These are phyloP conservation scores for Pseudobourletiella spinata DNA, from an alignment of 1,140 invertebrate species.

Conservation along the genomic window DNA sequence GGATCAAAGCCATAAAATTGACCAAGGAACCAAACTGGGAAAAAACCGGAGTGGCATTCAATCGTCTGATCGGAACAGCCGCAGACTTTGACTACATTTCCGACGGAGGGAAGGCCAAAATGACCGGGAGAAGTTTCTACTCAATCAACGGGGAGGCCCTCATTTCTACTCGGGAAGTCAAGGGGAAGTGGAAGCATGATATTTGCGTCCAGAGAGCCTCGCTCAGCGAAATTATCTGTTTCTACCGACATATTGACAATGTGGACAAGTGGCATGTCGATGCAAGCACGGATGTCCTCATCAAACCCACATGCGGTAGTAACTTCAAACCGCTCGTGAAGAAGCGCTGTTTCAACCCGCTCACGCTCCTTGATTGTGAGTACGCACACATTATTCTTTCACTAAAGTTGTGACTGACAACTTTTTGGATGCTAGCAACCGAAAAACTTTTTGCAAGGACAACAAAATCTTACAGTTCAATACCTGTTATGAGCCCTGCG, in stretches of 20 bases:
- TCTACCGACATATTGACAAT: neutral
- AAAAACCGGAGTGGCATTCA: constrained; percentile 2
- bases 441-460: neutral
- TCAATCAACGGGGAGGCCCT: neutral
- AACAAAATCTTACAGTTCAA: too few relatives aligned
- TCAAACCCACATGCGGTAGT: neutral
- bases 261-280: neutral
- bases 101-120: neutral
- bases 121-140: neutral
- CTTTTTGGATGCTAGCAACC: too few relatives aligned
- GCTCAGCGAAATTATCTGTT: neutral
- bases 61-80: neutral
- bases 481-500: too few relatives aligned
- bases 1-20: constrained; percentile 4
- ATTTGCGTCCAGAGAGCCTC: neutral
- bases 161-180: neutral
- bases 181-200: neutral
- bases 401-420: too few relatives aligned
- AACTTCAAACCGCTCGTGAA: neutral
- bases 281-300: neutral
- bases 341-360: neutral
- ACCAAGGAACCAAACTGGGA: constrained; percentile 13
- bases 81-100: constrained; percentile 10
- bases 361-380: constrained; percentile 6
- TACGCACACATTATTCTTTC: neutral